These are phyloP conservation scores for Ahaetulla prasina DNA, from an alignment of 2,113 vertebrate genomes.

Conservation along the genomic window DNA sequence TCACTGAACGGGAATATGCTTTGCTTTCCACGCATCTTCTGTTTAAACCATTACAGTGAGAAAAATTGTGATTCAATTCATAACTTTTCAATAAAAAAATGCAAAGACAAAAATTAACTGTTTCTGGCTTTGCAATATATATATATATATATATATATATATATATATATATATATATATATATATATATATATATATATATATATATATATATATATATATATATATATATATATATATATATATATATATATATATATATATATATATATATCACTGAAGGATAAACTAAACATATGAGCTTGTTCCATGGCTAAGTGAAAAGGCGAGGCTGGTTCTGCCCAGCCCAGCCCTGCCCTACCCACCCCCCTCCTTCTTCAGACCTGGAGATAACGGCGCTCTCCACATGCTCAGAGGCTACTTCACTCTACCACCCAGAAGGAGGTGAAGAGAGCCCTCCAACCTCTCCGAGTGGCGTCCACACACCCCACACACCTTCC, in stretches of 20 bases:
- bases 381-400: not conserved
- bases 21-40: not conserved
- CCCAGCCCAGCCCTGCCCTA: not conserved
- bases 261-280: too few relatives aligned
- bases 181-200: too few relatives aligned
- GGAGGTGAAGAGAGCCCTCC: not conserved
- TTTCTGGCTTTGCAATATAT: too few relatives aligned
- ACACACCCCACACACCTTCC: not conserved
- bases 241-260: too few relatives aligned
- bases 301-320: too few relatives aligned
- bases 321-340: not conserved
- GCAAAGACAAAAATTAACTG: not conserved
- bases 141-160: too few relatives aligned
- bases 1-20: not conserved
- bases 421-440: not conserved
- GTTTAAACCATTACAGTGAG: not conserved
- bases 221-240: too few relatives aligned
- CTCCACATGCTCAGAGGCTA: not conserved
- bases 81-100: not conserved
- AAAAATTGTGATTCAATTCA: not conserved
- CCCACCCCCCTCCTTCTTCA: not conserved
- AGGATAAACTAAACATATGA: too few relatives aligned
- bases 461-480: conserved; percentile 21
- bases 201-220: too few relatives aligned
- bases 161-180: too few relatives aligned